A percentile compares a stretch with the other conserved stretches of the same genome.
Conservation (phyloP, 2,888 invertebrate genomes). For the Thymelicus acteon region DNA sequence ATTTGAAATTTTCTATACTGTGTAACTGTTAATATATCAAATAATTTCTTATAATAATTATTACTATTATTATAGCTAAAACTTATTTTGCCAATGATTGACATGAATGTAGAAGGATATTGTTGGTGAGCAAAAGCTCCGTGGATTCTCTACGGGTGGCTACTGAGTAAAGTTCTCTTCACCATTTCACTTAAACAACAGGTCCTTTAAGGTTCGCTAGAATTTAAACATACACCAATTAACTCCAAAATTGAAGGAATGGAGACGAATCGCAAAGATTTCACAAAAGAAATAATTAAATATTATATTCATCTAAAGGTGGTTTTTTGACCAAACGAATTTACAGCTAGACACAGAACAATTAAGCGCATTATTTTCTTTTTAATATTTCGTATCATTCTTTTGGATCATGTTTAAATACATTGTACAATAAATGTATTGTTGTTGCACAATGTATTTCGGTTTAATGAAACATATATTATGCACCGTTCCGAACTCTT, state of each 20-base stretch:
- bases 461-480: too few relatives aligned
- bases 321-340: too few relatives aligned
- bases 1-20: too few relatives aligned
- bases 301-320: neutral
- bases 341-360: too few relatives aligned
- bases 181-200: constrained; percentile 75
- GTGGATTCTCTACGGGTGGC: constrained; percentile 68
- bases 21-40: too few relatives aligned
- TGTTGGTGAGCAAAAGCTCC: constrained; percentile 47
- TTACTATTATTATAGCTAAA: neutral
- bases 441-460: too few relatives aligned
- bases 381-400: too few relatives aligned
- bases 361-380: too few relatives aligned
- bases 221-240: constrained; percentile 63
- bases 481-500: too few relatives aligned
- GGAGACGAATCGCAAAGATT: constrained; percentile 5
- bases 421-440: too few relatives aligned
- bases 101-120: constrained; percentile 49
- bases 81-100: constrained; percentile 57
- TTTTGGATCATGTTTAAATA: too few relatives aligned
- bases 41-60: too few relatives aligned
- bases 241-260: constrained; percentile 15
- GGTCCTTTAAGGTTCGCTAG: constrained; percentile 80
- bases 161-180: constrained; percentile 68
- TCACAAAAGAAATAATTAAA: constrained; percentile 9